Conservation (phyloP, 2,113 vertebrate genomes). For the Aptenodytes forsteri region DNA sequence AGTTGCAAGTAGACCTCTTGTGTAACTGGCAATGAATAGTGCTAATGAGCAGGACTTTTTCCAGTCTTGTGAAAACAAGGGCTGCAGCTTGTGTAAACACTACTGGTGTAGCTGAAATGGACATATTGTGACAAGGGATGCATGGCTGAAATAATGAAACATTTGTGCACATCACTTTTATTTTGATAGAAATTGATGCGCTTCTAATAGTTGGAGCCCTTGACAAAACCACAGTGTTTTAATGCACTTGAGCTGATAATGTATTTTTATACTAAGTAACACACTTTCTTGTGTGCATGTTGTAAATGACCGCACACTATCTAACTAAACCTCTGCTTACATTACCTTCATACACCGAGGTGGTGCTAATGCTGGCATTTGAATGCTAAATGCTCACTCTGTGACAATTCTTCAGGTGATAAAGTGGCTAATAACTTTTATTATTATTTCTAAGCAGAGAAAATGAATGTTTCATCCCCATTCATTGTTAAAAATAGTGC, state of each 20-base stretch:
- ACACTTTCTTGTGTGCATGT: neutral
- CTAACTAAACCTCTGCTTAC: slow-evolving; percentile 1
- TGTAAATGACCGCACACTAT: neutral
- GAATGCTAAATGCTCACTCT: slow-evolving; percentile 34
- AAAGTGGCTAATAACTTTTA: slow-evolving; percentile 59
- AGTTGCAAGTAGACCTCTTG: slow-evolving; percentile 26
- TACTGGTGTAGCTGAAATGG: slow-evolving; percentile 7
- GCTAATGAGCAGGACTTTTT: slow-evolving; percentile 42
- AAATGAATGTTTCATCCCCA: slow-evolving; percentile 36
- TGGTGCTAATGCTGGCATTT: neutral
- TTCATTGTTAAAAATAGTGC: slow-evolving; percentile 37
- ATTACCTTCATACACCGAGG: slow-evolving; percentile 1
- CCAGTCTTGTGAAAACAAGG: slow-evolving; percentile 34
- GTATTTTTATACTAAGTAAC: neutral
- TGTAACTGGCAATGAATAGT: slow-evolving; percentile 11
- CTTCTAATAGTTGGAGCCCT: neutral
- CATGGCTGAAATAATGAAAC: neutral
- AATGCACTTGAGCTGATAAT: neutral
- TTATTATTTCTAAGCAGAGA: slow-evolving; percentile 49
- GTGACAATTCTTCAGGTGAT: slow-evolving; percentile 52
- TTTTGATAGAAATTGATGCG: neutral
- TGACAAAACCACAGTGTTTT: neutral
- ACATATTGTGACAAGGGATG: neutral
- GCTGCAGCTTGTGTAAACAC: slow-evolving; percentile 35
- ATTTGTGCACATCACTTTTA: neutral